Conservation (phyloP, 2,888 invertebrate species). For the Mallateleia sp. region DNA sequence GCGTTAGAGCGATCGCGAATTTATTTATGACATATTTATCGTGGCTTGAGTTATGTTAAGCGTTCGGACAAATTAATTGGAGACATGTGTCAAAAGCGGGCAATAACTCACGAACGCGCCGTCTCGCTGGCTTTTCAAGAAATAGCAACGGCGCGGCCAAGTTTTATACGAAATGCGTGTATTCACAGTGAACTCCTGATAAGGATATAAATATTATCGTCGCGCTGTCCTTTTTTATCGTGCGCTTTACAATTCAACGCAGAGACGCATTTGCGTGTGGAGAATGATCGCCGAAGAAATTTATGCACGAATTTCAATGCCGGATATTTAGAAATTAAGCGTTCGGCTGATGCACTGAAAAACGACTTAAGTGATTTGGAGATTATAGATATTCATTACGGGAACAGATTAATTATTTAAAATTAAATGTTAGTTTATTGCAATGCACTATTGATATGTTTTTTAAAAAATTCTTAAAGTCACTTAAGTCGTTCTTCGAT, state of each 20-base stretch:
- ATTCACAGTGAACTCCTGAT: conserved; percentile 46
- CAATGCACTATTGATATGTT: no score
- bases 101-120: conserved; percentile 79
- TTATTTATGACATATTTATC: conserved; percentile 82
- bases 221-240: conserved; percentile 16
- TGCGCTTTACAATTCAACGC: conserved; percentile 27
- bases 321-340: neutral
- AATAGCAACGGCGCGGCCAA: conserved; percentile 44
- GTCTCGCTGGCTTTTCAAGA: conserved; percentile 47
- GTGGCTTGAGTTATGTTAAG: conserved; percentile 82
- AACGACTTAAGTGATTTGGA: no score
- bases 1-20: conserved; percentile 57
- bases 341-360: neutral
- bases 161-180: conserved; percentile 46
- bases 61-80: conserved; percentile 85
- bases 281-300: conserved; percentile 30
- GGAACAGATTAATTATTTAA: no score
- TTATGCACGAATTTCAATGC: conserved; percentile 3
- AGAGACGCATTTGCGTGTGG: conserved; percentile 42
- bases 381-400: no score
- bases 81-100: conserved; percentile 83
- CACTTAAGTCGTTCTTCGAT: no score
- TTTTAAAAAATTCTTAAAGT: no score
- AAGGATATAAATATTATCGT: conserved; percentile 63
- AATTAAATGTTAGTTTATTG: no score